A percentile compares a stretch with the other conserved stretches of the same genome.
These are phyloP conservation scores for Bucorvus abyssinicus DNA, from an alignment of 2,797 vertebrate species.

Conservation along the genomic window DNA sequence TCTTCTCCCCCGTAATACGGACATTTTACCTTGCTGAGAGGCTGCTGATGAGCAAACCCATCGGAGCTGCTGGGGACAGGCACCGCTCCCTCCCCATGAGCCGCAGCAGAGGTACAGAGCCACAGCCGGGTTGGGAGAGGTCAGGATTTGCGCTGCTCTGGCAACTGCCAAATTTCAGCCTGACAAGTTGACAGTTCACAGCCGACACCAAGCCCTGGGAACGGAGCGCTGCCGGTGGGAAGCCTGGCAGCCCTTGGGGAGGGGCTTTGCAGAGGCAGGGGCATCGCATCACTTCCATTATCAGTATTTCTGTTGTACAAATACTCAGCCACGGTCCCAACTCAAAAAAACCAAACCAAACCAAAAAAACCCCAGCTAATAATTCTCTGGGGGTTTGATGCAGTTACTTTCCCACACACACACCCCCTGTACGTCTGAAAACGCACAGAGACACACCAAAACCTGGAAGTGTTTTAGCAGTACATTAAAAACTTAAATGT, in stretches of 20 bases:
- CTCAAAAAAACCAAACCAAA: too few species aligned
- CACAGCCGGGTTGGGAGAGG: not conserved
- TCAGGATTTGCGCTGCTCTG: not conserved
- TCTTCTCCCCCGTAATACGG: not conserved
- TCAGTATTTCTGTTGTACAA: not conserved
- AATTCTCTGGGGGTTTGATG: not conserved
- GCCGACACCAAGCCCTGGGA: not conserved
- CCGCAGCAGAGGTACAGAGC: not conserved
- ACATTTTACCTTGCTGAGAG: not conserved
- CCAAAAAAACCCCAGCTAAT: not conserved
- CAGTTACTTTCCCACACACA: not conserved
- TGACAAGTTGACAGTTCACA: rapidly evolving
- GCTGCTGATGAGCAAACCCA: not conserved
- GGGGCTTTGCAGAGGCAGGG: not conserved
- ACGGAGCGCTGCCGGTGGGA: rapidly evolving
- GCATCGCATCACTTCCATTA: not conserved
- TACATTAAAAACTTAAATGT: rapidly evolving
- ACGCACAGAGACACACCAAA: not conserved
- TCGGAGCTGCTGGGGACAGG: rapidly evolving
- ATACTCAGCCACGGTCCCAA: not conserved
- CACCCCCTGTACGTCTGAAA: not conserved
- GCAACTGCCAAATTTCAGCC: not conserved
- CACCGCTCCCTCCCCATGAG: too few species aligned
- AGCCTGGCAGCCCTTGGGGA: not conserved
- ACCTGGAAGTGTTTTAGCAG: not conserved